Evolutionary conservation across 2,888 invertebrate genomes (phyloP), one percentile per base, ranked within the genome.

Genomic region (Punctoribates punctum): DNA sequence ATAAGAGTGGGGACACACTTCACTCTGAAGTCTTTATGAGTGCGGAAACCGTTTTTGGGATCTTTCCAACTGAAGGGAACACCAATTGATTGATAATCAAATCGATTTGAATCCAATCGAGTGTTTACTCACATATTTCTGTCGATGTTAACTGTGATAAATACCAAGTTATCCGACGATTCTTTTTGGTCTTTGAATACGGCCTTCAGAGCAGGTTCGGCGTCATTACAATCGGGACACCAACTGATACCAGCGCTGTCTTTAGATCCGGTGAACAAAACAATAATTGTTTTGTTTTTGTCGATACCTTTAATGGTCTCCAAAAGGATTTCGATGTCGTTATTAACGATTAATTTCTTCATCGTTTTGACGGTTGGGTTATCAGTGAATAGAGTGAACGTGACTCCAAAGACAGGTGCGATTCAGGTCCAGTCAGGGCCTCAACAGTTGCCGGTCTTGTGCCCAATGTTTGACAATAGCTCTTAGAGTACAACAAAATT

Each of bases 1-100:
- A 92, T 83, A 20, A 96, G 83, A 0, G 95, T 94, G 1, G 96
- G 95, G 62, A 96, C 87, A 73, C 91, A 90, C 83, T 90, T 89
- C 75, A 96, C 84, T 80, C 87, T 88, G 0, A 90, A 88, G 65
- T 88, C 87, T 51, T 87, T 82, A 82, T 94, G 90, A 75, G 89
- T 92, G 77, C 94, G 88, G 84, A 94, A 96, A 0, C 90, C 89
- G 82, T 92, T 92, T 17, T 89, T 88, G 74, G 86, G 87, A 83
- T 93, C 89, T 84, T 91, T 94, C 94, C 95, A 96, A 79, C 92
- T 93, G 77, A 27, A 38, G 15, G 13, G 23, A 4, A 8, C 5
- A 34, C 25, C 34, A 75, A 38, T 42, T 25, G 6, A 34, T 29
- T 42, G 23, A n/a, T 75, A 74, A 29, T n/a, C 23, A 70, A 67